Base-by-base conservation (phyloP, 2,797 vertebrate genomes). In the Catostomus latipinnis region DNA sequence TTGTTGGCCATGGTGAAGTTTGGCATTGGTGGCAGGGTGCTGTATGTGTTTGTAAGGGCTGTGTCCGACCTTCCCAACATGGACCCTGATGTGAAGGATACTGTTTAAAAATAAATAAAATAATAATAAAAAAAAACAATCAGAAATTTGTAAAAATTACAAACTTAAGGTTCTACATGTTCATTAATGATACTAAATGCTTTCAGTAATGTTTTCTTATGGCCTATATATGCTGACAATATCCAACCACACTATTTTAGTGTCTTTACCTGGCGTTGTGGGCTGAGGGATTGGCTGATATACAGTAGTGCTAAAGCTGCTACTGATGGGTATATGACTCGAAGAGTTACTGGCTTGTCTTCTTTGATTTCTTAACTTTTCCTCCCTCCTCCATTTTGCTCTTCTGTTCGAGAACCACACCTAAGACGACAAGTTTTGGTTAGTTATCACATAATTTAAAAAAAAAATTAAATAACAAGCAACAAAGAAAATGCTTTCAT, bases 341-440 rank as follows among this genome's bases (percentile, higher is more conserved):
- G 96, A 96, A 50, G 97, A 95, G 91, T 93, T 97, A 89, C 95
- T 98, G 80, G 95, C 94, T 91, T 98, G 97, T 83, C 96, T 93
- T 82, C 97, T 95, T 88, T 99, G 98, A 83, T 98, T 98, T 86
- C 98, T 93, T 83, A 99, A 91, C 86, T 99, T 99, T 83, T 99
- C 98, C 89, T 99, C 98, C 88, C 98, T 91, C 94, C 98, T 96
- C 98, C 98, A 99, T 83, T 99, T 99, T 56, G 98, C 98, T 90
- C 98, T 94, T 93, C 98, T 94, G 90, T 99, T 99, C 73, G 97
- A 99, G 93, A 99, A 99, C 98, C 98, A 99, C 87, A 99, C 98
- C 98, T 99, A 89, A 50, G 78, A 52, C 14, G 67, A 43, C 1
- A 10, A 5, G 4, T 13, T 67, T 14, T 58, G n/a, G 18, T 48